Evolutionary conservation across 2,888 invertebrate genomes (phyloP).

Genomic region (Drosophila pseudotalamancana): DNA sequence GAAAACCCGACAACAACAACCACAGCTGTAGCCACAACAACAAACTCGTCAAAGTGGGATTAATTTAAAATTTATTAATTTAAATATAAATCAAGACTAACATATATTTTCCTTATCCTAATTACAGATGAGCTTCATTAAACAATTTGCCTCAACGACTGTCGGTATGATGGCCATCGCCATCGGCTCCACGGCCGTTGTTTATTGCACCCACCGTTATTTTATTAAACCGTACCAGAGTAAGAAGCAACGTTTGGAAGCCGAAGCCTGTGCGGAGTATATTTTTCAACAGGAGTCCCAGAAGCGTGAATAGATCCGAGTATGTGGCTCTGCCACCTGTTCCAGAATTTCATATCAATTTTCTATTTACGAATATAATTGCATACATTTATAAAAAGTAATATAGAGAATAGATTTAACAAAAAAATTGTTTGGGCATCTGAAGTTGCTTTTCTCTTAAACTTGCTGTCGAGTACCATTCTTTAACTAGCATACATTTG

Average conservation of each 20-base stretch:
- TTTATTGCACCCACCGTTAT: conserved; percentile 68
- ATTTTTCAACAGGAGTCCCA: conserved; percentile 79
- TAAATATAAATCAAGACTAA: not conserved
- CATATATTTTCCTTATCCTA: not conserved
- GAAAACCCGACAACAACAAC: conserved; percentile 11
- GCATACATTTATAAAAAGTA: conserved; percentile 28
- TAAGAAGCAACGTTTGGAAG: conserved; percentile 69
- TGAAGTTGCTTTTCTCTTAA: conserved; percentile 15
- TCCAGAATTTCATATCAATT: conserved; percentile 22
- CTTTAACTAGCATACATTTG: conserved; percentile 15
- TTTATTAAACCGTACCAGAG: conserved; percentile 75
- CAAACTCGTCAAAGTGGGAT: conserved; percentile 54
- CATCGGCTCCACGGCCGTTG: conserved; percentile 67
- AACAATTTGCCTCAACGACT: conserved; percentile 65
- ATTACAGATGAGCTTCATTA: conserved; percentile 82
- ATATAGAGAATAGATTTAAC: conserved; percentile 24
- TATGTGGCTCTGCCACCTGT: conserved; percentile 4
- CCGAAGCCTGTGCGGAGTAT: conserved; percentile 81
- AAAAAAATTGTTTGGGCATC: conserved; percentile 2
- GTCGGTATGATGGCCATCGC: conserved; percentile 79
- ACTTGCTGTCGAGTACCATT: conserved; percentile 6
- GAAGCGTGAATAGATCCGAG: conserved; percentile 6
- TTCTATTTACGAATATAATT: conserved; percentile 11
- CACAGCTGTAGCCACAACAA: not conserved
- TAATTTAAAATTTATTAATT: not conserved